Evolutionary conservation across 2,113 vertebrate genomes (phyloP).

Genomic region (Tachuris rubrigastra): DNA sequence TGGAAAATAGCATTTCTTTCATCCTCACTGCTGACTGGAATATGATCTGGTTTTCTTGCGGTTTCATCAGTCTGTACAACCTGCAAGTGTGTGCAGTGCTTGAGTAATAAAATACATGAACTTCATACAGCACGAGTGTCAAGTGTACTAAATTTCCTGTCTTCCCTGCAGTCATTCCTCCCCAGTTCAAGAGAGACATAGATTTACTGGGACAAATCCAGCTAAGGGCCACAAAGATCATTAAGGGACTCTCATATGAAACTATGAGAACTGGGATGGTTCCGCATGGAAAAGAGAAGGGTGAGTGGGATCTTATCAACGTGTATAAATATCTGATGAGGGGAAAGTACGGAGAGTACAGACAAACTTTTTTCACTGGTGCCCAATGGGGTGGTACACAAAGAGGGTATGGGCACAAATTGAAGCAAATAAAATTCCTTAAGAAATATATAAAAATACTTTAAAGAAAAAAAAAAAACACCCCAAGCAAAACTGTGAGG

Average conservation of each 20-base stretch:
- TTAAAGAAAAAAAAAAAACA: not conserved
- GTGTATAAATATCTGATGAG: not conserved
- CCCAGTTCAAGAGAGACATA: not conserved
- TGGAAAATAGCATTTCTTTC: slow-evolving; percentile 89
- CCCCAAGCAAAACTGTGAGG: not conserved
- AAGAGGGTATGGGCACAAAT: not conserved
- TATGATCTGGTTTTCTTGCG: slow-evolving; percentile 88
- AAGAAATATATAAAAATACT: not conserved
- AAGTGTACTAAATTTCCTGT: not conserved
- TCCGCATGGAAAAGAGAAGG: not conserved
- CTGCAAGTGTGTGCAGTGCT: slow-evolving; percentile 63
- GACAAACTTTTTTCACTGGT: not conserved
- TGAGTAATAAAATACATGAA: not conserved
- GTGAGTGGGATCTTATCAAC: not conserved
- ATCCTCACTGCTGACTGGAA: slow-evolving; percentile 90
- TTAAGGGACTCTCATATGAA: not conserved
- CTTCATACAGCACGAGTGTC: not conserved
- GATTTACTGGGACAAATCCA: not conserved
- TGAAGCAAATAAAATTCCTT: not conserved
- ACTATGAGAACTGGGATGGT: not conserved
- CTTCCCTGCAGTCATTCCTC: not conserved
- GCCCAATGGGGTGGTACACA: not conserved
- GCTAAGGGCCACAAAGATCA: not conserved
- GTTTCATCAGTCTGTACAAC: slow-evolving; percentile 93
- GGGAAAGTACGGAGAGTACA: not conserved